phyloP scores from a whole-genome alignment of 1,140 invertebrate genomes.

The Cardiocondyla obscurior region DNA sequence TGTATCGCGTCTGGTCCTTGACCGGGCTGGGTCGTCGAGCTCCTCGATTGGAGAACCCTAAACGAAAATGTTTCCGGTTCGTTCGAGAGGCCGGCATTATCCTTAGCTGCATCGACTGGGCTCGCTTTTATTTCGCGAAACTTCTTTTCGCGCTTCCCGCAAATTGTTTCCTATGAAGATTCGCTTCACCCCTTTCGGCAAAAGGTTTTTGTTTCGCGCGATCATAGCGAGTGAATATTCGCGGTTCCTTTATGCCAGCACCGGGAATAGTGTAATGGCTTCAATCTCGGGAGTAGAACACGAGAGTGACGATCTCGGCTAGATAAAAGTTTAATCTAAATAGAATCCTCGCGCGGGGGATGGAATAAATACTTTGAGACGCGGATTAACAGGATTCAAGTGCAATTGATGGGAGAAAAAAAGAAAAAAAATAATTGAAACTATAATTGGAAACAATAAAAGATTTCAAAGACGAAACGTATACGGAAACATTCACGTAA shows the following conservation, averaged over 20 bases:
- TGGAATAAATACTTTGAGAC: not conserved
- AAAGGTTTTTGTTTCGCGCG: conserved; percentile 28
- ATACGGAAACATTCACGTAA: too few relatives aligned
- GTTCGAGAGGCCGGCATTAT: conserved; percentile 55
- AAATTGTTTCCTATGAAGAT: conserved; percentile 64
- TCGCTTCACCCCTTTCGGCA: conserved; percentile 1
- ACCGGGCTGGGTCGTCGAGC: conserved; percentile 21
- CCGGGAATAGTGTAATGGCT: not conserved
- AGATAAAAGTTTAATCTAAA: conserved; percentile 36
- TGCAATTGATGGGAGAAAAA: not conserved
- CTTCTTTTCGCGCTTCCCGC: conserved; percentile 8
- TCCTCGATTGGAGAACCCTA: conserved; percentile 50
- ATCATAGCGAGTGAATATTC: conserved; percentile 8
- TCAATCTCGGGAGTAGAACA: conserved; percentile 1
- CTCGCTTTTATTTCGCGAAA: conserved; percentile 41
- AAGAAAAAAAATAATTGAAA: not conserved
- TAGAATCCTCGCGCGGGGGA: not conserved
- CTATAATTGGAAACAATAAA: not conserved
- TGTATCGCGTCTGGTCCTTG: conserved; percentile 47
- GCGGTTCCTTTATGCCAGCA: not conserved
- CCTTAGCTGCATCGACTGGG: conserved; percentile 3
- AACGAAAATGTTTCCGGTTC: conserved; percentile 67
- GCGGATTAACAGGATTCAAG: not conserved
- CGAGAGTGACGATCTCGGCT: not conserved
- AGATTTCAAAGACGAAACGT: not conserved